Base-by-base conservation (phyloP, 92 coral and sea anemone genomes). In the Blastomussa wellsi region DNA sequence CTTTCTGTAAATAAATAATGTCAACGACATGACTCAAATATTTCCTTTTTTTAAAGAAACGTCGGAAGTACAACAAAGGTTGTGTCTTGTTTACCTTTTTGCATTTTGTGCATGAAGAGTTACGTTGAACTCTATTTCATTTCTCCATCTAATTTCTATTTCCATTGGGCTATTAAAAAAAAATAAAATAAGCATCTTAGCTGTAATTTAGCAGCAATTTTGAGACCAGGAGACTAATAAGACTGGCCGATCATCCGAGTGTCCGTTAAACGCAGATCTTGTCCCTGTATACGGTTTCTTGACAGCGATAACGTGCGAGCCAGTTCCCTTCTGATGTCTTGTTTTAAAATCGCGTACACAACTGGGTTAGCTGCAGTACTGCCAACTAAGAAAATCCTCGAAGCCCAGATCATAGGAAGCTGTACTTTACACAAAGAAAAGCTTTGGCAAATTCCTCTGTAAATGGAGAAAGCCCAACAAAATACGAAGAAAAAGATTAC, bases 321-420 rank as follows among this genome's bases (percentile, higher is more conserved):
- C 33, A 93, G 66, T 51, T 87, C 95, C 12, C 72, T 49, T 29
- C 95, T 84, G 57, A 92, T 77, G 71, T 92, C 95, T 38, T 72
- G 65, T 14, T 92, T 92, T 15, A 92, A 74, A 49, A 92, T 74
- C 7, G 93, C 86, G 79, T 91, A 92, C 1, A 92, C 93, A 67
- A 92, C 29, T 7, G 95, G 93, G 52, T 92, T 84, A 4, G 81
- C 78, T 28, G 92, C 93, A 14, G 86, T 84, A 72, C 83, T 92
- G 52, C 55, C 28, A 3, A 88, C 78, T 79, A 90, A 81, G 35
- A 92, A 55, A 26, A 86, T 52, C 35, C 95, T 88, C 24, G 95
- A 90, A 32, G 86, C 75, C 28, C 39, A 69, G 3, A 66, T 51
- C 67, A 49, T 24, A 3, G 75, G 32, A 7, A 0, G 32, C 3